Conservation (phyloP, 1,140 invertebrate species). For the Drosophila gunungcola region DNA sequence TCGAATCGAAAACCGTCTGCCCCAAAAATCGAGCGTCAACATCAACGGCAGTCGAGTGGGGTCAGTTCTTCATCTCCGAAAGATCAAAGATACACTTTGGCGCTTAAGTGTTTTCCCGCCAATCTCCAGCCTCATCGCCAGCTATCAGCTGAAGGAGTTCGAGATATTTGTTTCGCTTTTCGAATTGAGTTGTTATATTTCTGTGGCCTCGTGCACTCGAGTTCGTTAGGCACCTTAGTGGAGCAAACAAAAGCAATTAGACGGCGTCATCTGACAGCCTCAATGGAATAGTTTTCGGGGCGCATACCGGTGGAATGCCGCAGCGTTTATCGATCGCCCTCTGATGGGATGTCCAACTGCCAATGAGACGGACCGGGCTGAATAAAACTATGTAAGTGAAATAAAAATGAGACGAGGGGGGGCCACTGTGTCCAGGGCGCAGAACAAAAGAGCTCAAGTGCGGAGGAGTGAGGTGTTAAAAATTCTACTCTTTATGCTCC, state of each 20-base stretch:
- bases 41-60: conserved; percentile 69
- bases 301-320: conserved; percentile 48
- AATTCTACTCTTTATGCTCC: conserved; percentile 81
- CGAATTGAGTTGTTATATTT: conserved; percentile 79
- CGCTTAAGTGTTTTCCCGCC: conserved; percentile 72
- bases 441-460: conserved; percentile 60
- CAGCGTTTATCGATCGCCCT: conserved; percentile 66
- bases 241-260: conserved; percentile 82
- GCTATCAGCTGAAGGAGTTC: conserved; percentile 40
- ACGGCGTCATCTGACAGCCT: conserved; percentile 75
- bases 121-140: conserved; percentile 20
- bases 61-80: conserved; percentile 64
- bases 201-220: conserved; percentile 42
- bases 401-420: conserved; percentile 14
- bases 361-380: conserved; percentile 50
- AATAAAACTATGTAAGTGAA: conserved; percentile 7
- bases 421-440: conserved; percentile 65
- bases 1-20: conserved; percentile 16
- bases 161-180: conserved; percentile 53
- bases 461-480: conserved; percentile 77
- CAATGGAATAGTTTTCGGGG: conserved; percentile 68
- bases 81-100: conserved; percentile 80
- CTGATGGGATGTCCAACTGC: conserved; percentile 63
- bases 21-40: conserved; percentile 47
- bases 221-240: conserved; percentile 79